Percentiles rank a stretch among this genome's conserved stretches.
These are phyloP conservation scores for Euzetes globulus DNA, from an alignment of 2,888 invertebrate species.

Conservation along the genomic window DNA sequence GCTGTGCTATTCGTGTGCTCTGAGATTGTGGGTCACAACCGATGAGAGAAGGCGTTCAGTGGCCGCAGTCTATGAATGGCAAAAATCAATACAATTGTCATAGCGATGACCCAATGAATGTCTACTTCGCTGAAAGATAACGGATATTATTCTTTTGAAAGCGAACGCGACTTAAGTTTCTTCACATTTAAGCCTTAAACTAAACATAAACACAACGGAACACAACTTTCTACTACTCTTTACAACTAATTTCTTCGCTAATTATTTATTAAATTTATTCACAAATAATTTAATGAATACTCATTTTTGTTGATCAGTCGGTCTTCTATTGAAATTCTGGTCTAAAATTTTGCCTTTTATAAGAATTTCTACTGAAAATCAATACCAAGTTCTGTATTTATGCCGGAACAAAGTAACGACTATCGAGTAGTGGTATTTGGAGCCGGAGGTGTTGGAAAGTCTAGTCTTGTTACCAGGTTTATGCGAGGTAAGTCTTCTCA, in stretches of 20 bases:
- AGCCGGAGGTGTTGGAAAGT: slow-evolving; percentile 72
- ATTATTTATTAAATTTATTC: too few species aligned
- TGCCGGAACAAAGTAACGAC: slow-evolving; percentile 98
- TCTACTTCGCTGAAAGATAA: slow-evolving; percentile 22
- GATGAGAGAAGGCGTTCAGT: neutral
- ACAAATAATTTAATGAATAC: too few species aligned
- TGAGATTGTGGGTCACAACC: slow-evolving; percentile 19
- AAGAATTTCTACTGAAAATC: neutral
- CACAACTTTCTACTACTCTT: too few species aligned
- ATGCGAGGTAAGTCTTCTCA: slow-evolving; percentile 36
- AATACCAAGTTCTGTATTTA: slow-evolving; percentile 46
- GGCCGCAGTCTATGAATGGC: slow-evolving; percentile 2
- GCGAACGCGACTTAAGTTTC: slow-evolving; percentile 1
- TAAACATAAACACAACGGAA: too few species aligned
- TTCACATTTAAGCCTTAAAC: too few species aligned
- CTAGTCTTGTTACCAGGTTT: slow-evolving; percentile 38
- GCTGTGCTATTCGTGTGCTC: neutral
- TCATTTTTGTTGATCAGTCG: too few species aligned
- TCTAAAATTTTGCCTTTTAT: neutral
- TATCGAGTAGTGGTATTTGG: slow-evolving; percentile 99
- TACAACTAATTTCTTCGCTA: too few species aligned
- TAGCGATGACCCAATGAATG: slow-evolving; percentile 20
- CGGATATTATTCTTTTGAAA: slow-evolving; percentile 7
- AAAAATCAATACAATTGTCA: slow-evolving; percentile 18
- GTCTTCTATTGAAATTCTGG: too few species aligned